Conservation (phyloP, 2,888 invertebrate species). For the Phasia obesa region DNA sequence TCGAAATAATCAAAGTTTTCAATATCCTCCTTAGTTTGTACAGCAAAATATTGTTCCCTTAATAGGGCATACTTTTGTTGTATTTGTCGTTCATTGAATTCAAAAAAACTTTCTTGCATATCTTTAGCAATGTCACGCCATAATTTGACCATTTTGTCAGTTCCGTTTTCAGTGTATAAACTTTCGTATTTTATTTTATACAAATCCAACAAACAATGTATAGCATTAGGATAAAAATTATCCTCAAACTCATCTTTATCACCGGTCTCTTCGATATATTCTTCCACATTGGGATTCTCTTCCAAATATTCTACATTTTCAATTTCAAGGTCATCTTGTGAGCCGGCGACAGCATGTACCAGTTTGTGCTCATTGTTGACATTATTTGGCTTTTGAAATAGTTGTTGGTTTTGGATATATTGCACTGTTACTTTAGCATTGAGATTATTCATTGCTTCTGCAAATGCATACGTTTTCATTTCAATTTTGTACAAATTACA, state of each 20-base stretch:
- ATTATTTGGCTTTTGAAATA: conserved; percentile 11
- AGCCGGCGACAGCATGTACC: neutral
- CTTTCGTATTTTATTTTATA: conserved; percentile 68
- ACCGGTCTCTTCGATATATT: conserved; percentile 33
- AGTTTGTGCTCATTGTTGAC: neutral
- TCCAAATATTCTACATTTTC: conserved; percentile 73
- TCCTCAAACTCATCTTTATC: conserved; percentile 57
- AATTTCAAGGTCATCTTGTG: conserved; percentile 63
- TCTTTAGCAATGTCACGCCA: conserved; percentile 71
- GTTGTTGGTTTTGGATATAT: conserved; percentile 64
- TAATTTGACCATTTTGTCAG: conserved; percentile 2
- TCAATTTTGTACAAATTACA: neutral
- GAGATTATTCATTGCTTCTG: conserved; percentile 11
- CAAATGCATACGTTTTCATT: neutral
- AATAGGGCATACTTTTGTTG: conserved; percentile 66
- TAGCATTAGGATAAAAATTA: conserved; percentile 73
- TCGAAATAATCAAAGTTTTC: conserved; percentile 72
- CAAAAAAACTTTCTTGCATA: conserved; percentile 73
- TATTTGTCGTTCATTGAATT: conserved; percentile 68
- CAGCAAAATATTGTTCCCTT: conserved; percentile 68
- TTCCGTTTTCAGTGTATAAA: neutral
- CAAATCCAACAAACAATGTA: conserved; percentile 72
- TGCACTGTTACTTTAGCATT: conserved; percentile 71
- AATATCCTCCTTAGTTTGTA: conserved; percentile 62
- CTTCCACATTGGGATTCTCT: conserved; percentile 62